Evolutionary conservation across 92 coral and sea anemone species (phyloP), one percentile per base, ranked within the genome.

Genomic region (Bergia sp.): DNA sequence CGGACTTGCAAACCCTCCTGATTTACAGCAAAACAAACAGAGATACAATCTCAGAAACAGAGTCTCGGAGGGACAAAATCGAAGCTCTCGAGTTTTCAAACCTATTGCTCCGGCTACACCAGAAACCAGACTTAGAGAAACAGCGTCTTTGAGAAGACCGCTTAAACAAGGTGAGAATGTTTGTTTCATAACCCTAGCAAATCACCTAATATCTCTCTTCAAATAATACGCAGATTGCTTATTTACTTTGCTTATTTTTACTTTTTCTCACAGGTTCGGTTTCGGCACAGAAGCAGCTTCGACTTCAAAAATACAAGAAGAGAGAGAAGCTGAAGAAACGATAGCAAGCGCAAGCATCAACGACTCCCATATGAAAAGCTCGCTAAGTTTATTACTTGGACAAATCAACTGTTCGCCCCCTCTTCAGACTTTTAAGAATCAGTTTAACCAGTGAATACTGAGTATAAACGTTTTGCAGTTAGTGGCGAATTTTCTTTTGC

Each of bases 11-110:
- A 81, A 20, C 13, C 15, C 47, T 13, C 72, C 44, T 39, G 85
- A 81, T 38, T 81, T 81, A 40, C 73, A 81, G 45, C 85, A 39
- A 81, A 81, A 61, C 37, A 58, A 41, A 15, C 57, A 71, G 57
- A 84, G 87, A 84, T 84, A 84, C 45, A 45, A 84, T 15, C 79
- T 84, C 44, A 44, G 87, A 47, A 71, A 84, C 40, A 71, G 87
- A 23, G 39, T 15, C 45, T 69, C 78, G 29, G 43, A 45, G 37
- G 10, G 65, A 69, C 78, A 71, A 36, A 36, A 29, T 47, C 21
- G 67, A n/a, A 18, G 16, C 50, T 21, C 77, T 12, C 53, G 44
- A 37, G 49, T 84, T 84, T 69, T 84, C 45, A 71, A 84, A 29
- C 86, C 86, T 36, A 11, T 65, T n/a, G 37, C 74, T 18, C 38